These are phyloP conservation scores for Oxyruncus cristatus DNA, from an alignment of 2,113 vertebrate genomes.

Conservation along the genomic window DNA sequence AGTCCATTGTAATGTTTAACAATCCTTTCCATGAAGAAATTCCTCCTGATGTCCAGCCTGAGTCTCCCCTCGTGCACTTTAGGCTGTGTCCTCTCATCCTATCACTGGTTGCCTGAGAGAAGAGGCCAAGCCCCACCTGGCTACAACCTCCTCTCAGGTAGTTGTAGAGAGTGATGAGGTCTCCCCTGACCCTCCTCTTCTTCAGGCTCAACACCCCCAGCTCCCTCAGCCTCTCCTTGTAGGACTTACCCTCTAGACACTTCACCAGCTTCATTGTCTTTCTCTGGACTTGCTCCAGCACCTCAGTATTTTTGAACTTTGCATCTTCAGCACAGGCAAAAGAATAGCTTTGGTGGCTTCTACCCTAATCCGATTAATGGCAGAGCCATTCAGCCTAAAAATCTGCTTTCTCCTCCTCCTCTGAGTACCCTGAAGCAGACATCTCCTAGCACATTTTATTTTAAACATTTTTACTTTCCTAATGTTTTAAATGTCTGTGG, in stretches of 20 bases:
- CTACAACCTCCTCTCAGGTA: not conserved
- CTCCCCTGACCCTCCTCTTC: not conserved
- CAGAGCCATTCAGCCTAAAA: not conserved
- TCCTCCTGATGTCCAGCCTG: not conserved
- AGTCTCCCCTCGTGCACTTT: not conserved
- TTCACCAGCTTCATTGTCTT: rapidly evolving
- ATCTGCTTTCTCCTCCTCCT: not conserved
- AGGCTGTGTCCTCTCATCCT: not conserved
- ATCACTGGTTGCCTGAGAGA: not conserved
- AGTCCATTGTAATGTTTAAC: not conserved
- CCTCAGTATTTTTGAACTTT: not conserved
- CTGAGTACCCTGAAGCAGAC: not conserved
- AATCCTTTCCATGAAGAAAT: not conserved
- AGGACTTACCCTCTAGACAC: not conserved
- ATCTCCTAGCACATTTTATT: not conserved
- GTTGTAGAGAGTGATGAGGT: rapidly evolving
- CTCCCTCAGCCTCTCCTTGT: not conserved
- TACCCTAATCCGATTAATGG: not conserved
- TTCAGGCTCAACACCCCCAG: not conserved
- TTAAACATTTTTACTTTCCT: not conserved
- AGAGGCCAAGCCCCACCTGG: not conserved
- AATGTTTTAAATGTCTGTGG: not conserved
- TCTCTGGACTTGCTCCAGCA: not conserved
- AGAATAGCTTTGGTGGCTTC: not conserved
- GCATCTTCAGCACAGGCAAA: not conserved